These are phyloP conservation scores for Rhea pennata DNA, from an alignment of 2,113 vertebrate genomes.

Conservation along the genomic window DNA sequence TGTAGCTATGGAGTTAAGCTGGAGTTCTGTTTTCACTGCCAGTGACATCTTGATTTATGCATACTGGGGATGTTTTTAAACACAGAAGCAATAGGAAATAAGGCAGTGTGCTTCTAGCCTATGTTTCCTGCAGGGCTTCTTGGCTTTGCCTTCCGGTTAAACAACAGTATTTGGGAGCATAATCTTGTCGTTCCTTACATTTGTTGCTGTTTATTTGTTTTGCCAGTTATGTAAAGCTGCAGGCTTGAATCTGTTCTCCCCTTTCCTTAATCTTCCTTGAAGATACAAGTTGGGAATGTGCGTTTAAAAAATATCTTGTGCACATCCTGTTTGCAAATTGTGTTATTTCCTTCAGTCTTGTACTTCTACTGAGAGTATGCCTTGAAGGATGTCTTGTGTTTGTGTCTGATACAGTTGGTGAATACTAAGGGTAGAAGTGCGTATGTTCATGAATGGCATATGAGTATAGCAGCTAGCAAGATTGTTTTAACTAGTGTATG, in stretches of 20 bases:
- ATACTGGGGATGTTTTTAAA: slow-evolving; percentile 61
- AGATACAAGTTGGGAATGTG: not conserved
- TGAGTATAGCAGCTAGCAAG: not conserved
- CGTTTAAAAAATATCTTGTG: not conserved
- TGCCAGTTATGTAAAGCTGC: not conserved
- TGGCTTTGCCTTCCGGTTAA: slow-evolving; percentile 30
- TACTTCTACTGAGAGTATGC: not conserved
- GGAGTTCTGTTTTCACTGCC: slow-evolving; percentile 46
- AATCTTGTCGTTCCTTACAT: not conserved
- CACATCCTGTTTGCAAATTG: slow-evolving; percentile 15
- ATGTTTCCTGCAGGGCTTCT: slow-evolving; percentile 37
- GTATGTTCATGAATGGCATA: not conserved
- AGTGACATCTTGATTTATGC: slow-evolving; percentile 61
- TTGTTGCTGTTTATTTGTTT: slow-evolving; percentile 18
- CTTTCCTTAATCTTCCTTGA: not conserved
- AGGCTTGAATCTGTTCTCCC: not conserved
- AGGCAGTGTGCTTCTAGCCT: slow-evolving; percentile 13
- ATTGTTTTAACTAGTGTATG: not conserved
- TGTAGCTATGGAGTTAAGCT: slow-evolving; percentile 66
- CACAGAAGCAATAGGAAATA: slow-evolving; percentile 50
- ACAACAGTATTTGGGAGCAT: not conserved
- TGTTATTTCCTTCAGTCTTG: not conserved
- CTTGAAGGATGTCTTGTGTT: not conserved
- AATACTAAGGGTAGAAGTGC: not conserved
- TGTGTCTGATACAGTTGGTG: not conserved